phyloP scores from a whole-genome alignment of 2,888 invertebrate species.

The Pyrgus malvae region DNA sequence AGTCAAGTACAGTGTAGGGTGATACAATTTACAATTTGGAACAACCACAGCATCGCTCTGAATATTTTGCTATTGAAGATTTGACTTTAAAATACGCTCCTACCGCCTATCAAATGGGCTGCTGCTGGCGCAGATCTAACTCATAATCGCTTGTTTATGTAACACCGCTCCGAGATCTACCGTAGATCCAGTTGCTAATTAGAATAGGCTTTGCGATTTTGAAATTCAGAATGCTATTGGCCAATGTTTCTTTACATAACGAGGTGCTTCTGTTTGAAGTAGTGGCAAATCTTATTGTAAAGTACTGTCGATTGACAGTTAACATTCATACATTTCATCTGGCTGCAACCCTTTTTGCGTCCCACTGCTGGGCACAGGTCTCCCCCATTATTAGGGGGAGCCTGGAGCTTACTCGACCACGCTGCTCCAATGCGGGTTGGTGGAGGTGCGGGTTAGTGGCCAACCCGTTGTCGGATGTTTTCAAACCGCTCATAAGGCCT shows the following conservation, averaged over 20 bases:
- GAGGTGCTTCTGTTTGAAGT: too few species aligned
- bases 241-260: neutral
- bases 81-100: conserved; percentile 73
- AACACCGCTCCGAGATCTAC: conserved; percentile 20
- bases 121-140: conserved; percentile 39
- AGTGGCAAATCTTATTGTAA: too few species aligned
- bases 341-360: too few species aligned
- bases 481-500: too few species aligned
- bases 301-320: too few species aligned
- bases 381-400: too few species aligned
- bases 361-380: too few species aligned
- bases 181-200: conserved; percentile 24
- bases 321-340: too few species aligned
- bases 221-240: neutral
- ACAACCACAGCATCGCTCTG: conserved; percentile 58
- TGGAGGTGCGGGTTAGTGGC: too few species aligned
- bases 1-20: conserved; percentile 33
- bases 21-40: conserved; percentile 67
- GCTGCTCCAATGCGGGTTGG: too few species aligned
- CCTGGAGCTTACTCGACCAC: too few species aligned
- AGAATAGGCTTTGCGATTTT: conserved; percentile 21
- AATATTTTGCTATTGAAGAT: conserved; percentile 70
- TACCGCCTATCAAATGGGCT: conserved; percentile 57
- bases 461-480: too few species aligned
- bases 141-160: conserved; percentile 41